A percentile compares a stretch with the other conserved stretches of the same genome.
Evolutionary conservation across 2,888 invertebrate species (phyloP).

Genomic region (Dicyrtomina minuta): DNA sequence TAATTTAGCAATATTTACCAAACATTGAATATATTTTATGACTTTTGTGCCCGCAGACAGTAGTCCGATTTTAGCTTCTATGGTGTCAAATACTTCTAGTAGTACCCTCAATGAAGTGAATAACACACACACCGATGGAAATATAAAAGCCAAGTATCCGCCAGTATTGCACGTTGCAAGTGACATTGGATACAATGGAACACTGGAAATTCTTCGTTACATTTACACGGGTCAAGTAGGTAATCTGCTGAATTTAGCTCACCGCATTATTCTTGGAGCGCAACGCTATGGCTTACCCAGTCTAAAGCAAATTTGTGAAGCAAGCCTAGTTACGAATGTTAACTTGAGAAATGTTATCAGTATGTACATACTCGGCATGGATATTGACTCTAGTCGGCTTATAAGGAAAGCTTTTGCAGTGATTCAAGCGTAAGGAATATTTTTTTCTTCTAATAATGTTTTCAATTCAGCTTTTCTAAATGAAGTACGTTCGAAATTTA

Average conservation of each 20-base stretch:
- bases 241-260: conserved; percentile 34
- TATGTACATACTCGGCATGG: conserved; percentile 41
- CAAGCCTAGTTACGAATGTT: conserved; percentile 33
- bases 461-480: no score
- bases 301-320: conserved; percentile 44
- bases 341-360: conserved; percentile 40
- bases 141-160: not conserved
- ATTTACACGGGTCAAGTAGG: conserved; percentile 44
- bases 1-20: not conserved
- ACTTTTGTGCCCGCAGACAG: not conserved
- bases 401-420: conserved; percentile 40
- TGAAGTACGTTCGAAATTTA: no score
- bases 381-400: conserved; percentile 35
- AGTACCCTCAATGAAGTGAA: not conserved
- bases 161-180: conserved; percentile 28
- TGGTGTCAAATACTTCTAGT: conserved; percentile 3
- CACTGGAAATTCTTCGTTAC: conserved; percentile 44
- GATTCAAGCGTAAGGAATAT: conserved; percentile 46
- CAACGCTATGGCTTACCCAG: conserved; percentile 38
- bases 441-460: not conserved
- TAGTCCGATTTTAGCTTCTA: not conserved
- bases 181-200: conserved; percentile 38
- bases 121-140: not conserved
- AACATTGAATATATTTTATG: not conserved
- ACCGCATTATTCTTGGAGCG: conserved; percentile 35